Base-by-base conservation (phyloP, 2,797 vertebrate species). In the Kryptolebias ocellatus region DNA sequence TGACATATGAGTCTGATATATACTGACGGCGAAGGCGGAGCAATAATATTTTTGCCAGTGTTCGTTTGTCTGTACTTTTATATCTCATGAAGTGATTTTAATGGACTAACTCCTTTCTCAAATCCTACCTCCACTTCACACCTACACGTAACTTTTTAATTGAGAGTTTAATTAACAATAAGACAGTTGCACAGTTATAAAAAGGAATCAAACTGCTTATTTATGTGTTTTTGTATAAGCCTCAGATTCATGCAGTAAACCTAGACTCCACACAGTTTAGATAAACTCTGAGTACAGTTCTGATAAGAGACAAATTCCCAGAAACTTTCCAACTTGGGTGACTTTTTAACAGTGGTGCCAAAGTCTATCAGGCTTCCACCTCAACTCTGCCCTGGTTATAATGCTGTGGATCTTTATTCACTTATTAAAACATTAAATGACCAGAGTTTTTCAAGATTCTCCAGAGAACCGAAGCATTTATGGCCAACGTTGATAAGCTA, bases 251-350 rank as follows among this genome's bases (percentile, higher is more conserved):
- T 53, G 14, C 31, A 11, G 15, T 11, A n/a, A 1, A 17, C 14
- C 16, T 53, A 28, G 15, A 16, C 34, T 44, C 14, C 24, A 4
- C 17, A 29, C 3, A 54, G 6, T 28, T 27, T 10, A 47, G 42
- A 53, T 1, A 4, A 53, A 42, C 27, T 18, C 34, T 10, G 17
- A 15, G 24, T 4, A 11, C 42, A 46, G 57, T 28, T 46, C 17
- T 46, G 42, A 59, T 59, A 59, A 72, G 16, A 66, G 58, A 27
- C 55, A 17, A 37, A 31, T 45, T 49, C 17, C 17, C 31, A 5
- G 1, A 45, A 44, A 59, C 54, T 39, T 42, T 14, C 4, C 28
- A 47, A 24, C 64, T 62, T 52, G 1, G 20, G 20, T 1, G 20
- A 24, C 50, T 53, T 28, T 54, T 34, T 27, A 29, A 28, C 31